Percentiles rank a stretch among this genome's conserved stretches.
phyloP scores from a whole-genome alignment of 2,797 vertebrate species.

The Falco naumanni region DNA sequence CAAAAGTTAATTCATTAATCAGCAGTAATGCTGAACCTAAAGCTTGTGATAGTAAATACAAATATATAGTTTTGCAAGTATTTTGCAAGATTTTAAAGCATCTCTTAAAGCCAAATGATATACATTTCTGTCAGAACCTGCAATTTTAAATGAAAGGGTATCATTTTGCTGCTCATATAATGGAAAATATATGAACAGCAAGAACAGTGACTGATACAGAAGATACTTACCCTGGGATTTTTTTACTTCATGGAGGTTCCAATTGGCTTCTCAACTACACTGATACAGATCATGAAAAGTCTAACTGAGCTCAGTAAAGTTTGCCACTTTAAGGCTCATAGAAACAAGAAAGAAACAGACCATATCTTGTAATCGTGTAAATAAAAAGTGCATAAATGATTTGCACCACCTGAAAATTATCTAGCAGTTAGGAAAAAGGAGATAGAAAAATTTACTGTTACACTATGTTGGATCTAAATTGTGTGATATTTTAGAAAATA shows the following conservation, averaged over 20 bases:
- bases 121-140: not conserved
- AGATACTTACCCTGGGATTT: not conserved
- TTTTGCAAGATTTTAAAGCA: not conserved
- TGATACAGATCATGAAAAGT: not conserved
- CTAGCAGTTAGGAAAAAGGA: not conserved
- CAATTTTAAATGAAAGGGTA: not conserved
- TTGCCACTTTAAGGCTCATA: not conserved
- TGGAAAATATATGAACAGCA: not conserved
- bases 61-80: not conserved
- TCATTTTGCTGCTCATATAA: not conserved
- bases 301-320: not conserved
- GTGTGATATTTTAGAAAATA: not conserved
- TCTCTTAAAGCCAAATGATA: not conserved
- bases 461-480: not conserved
- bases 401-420: not conserved
- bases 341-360: not conserved
- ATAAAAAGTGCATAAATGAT: not conserved
- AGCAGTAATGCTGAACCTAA: not conserved
- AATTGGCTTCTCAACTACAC: not conserved
- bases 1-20: not conserved
- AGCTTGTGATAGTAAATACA: not conserved
- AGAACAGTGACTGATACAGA: not conserved
- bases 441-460: not conserved
- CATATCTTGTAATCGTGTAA: not conserved
- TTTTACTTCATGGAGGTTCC: not conserved